Evolutionary conservation across 2,888 invertebrate genomes (phyloP).

Genomic region (Hypomecis punctinalis): DNA sequence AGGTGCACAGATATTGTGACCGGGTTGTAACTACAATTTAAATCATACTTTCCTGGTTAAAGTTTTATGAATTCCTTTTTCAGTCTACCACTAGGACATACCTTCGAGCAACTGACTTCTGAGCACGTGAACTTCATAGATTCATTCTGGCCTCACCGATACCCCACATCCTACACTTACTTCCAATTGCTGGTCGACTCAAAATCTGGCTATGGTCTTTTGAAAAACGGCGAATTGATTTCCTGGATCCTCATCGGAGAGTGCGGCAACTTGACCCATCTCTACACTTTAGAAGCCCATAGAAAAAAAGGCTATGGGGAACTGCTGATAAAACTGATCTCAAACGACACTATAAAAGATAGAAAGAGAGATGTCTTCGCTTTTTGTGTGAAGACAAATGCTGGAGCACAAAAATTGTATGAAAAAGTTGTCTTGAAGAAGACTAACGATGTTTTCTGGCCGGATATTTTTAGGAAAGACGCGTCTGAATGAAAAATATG

Average conservation of each 20-base stretch:
- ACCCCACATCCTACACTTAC: slow-evolving; percentile 52
- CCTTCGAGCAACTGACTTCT: slow-evolving; percentile 4
- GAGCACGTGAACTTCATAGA: slow-evolving; percentile 55
- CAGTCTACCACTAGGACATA: slow-evolving; percentile 11
- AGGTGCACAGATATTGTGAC: too few relatives aligned
- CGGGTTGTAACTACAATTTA: too few relatives aligned
- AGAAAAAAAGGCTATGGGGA: slow-evolving; percentile 65
- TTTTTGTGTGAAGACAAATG: slow-evolving; percentile 58
- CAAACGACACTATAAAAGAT: slow-evolving; percentile 53
- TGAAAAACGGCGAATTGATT: slow-evolving; percentile 47
- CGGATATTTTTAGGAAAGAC: slow-evolving; percentile 20
- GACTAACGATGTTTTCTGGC: slow-evolving; percentile 51
- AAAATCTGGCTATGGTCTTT: slow-evolving; percentile 62
- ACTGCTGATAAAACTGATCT: slow-evolving; percentile 56
- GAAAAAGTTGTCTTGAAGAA: slow-evolving; percentile 56
- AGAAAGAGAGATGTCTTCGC: slow-evolving; percentile 52
- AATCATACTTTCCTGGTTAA: too few relatives aligned
- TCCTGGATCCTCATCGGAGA: slow-evolving; percentile 64
- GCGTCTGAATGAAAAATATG: not conserved
- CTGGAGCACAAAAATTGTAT: slow-evolving; percentile 56
- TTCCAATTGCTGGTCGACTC: slow-evolving; percentile 57
- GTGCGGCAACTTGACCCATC: slow-evolving; percentile 60
- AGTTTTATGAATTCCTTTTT: not conserved
- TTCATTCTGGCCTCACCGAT: slow-evolving; percentile 60
- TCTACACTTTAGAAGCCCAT: slow-evolving; percentile 61